These are phyloP conservation scores for Mythimna pallens DNA, from an alignment of 2,888 invertebrate genomes.

Conservation along the genomic window DNA sequence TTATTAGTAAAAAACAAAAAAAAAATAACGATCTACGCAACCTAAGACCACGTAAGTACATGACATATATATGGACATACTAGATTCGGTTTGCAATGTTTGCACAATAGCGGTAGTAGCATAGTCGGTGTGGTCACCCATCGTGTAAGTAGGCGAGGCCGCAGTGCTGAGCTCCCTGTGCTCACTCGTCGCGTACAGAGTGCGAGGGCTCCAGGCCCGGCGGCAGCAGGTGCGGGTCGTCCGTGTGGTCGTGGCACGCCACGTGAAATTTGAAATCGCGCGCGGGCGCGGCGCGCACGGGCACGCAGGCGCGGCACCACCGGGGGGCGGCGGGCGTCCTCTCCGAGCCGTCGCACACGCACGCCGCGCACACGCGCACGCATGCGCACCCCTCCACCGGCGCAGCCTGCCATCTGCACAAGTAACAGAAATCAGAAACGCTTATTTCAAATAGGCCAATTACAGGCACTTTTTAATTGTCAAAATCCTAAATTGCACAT, in stretches of 20 bases:
- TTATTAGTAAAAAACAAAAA: no score
- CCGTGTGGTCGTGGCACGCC: conserved; percentile 73
- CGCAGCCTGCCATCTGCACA: conserved; percentile 37
- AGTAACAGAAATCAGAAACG: background rate
- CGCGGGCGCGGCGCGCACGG: conserved; percentile 67
- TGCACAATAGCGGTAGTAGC: no score
- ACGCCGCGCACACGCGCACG: conserved; percentile 45
- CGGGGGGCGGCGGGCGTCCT: conserved; percentile 16
- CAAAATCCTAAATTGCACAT: no score
- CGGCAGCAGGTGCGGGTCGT: conserved; percentile 68
- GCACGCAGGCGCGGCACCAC: conserved; percentile 68
- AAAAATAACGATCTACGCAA: no score
- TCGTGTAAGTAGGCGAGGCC: no score
- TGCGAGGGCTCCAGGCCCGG: background rate
- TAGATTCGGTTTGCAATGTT: no score
- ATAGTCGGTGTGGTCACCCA: no score
- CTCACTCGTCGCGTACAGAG: background rate
- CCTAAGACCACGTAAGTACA: no score
- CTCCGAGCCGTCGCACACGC: conserved; percentile 21
- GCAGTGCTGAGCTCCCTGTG: background rate
- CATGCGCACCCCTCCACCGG: conserved; percentile 63
- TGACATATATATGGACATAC: no score
- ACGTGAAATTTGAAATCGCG: conserved; percentile 68
- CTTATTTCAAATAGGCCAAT: no score
- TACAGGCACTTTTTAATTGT: no score